phyloP scores from a whole-genome alignment of 2,797 vertebrate species.

The Pipistrellus pygmaeus region DNA sequence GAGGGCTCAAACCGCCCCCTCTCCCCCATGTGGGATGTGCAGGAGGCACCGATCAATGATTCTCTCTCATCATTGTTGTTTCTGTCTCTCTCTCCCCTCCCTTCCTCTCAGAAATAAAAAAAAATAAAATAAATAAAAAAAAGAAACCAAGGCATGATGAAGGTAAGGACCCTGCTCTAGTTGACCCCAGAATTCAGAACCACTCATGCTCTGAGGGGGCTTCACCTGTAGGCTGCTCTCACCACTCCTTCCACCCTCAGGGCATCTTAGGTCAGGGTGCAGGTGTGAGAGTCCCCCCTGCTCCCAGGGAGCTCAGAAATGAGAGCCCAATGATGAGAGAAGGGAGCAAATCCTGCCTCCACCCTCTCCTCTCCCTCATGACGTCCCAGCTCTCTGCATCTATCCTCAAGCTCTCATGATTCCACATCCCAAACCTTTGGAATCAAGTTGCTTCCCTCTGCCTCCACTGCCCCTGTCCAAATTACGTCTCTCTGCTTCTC shows the following conservation, averaged over 20 bases:
- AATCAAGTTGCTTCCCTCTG: background rate
- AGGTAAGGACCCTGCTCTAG: background rate
- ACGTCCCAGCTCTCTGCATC: background rate
- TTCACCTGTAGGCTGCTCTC: background rate
- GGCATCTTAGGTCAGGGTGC: background rate
- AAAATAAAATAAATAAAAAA: too few relatives aligned
- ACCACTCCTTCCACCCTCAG: background rate
- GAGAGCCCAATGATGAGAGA: background rate
- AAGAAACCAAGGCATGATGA: background rate
- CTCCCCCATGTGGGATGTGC: too few relatives aligned
- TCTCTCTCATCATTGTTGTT: too few relatives aligned
- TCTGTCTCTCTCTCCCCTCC: too few relatives aligned
- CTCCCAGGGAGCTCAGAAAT: background rate
- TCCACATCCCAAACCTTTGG: background rate
- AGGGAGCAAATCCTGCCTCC: background rate
- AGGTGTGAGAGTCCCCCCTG: background rate
- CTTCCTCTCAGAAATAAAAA: too few relatives aligned
- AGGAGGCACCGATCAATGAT: too few relatives aligned
- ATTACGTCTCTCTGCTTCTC: background rate
- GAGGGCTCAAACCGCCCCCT: too few relatives aligned
- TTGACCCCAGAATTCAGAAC: background rate
- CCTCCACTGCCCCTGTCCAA: background rate
- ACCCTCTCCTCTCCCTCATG: background rate
- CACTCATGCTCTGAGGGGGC: background rate
- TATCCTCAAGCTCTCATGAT: background rate